Conservation (phyloP, 2,113 vertebrate genomes). For the Sturnus vulgaris region DNA sequence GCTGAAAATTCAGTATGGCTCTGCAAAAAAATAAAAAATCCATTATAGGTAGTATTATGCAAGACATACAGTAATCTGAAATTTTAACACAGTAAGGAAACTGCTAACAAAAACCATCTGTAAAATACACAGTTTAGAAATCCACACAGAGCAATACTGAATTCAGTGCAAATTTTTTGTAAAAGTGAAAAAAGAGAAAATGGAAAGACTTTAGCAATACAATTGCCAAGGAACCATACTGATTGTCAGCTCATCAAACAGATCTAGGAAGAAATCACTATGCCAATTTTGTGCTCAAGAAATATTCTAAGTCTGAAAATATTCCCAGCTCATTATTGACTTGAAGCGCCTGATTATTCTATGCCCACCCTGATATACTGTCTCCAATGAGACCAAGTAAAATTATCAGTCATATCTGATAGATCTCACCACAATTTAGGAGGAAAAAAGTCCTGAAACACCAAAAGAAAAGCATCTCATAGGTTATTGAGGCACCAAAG, state of each 20-base stretch:
- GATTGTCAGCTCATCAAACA: neutral
- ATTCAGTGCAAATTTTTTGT: neutral
- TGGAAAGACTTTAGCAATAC: neutral
- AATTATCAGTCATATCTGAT: neutral
- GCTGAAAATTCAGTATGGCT: neutral
- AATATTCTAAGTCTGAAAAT: neutral
- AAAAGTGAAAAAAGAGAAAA: neutral
- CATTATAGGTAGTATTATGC: neutral
- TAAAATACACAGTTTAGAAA: neutral
- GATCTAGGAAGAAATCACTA: neutral
- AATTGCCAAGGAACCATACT: neutral
- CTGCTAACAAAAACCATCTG: neutral
- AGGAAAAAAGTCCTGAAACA: accelerated
- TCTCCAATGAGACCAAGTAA: neutral
- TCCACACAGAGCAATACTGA: neutral
- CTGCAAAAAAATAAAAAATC: neutral
- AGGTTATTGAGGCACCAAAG: neutral
- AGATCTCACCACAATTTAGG: neutral
- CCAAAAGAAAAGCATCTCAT: neutral
- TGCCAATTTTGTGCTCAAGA: neutral
- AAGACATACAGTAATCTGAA: neutral
- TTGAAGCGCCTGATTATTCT: neutral
- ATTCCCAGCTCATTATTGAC: neutral
- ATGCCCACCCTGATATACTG: neutral
- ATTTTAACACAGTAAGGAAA: neutral